phyloP scores from a whole-genome alignment of 2,888 invertebrate species.

The Sesia bembeciformis region DNA sequence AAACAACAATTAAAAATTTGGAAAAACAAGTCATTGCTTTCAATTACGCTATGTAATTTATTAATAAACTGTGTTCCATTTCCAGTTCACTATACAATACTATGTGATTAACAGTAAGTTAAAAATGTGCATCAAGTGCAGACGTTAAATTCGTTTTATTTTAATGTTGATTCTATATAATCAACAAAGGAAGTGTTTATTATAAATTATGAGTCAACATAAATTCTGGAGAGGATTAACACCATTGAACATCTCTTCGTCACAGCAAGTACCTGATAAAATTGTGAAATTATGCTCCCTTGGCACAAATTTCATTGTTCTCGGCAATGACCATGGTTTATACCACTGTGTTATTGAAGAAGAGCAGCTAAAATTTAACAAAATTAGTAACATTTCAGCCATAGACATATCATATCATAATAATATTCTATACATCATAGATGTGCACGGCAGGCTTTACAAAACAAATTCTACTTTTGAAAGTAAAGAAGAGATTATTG shows the following conservation, averaged over 20 bases:
- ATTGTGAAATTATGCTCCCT: conserved; percentile 59
- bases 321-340: conserved; percentile 62
- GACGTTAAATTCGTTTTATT: too few species aligned
- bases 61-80: too few species aligned
- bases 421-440: conserved; percentile 75
- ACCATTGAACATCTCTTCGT: conserved; percentile 37
- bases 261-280: conserved; percentile 60
- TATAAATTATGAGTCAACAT: conserved; percentile 62
- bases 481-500: conserved; percentile 74
- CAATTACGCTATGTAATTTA: too few species aligned
- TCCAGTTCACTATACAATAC: too few species aligned
- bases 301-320: conserved; percentile 48
- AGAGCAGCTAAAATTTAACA: conserved; percentile 54
- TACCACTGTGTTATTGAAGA: conserved; percentile 54
- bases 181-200: conserved; percentile 22
- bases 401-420: conserved; percentile 78
- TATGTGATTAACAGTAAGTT: too few species aligned
- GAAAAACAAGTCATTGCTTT: too few species aligned
- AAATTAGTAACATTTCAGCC: conserved; percentile 68
- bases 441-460: conserved; percentile 75
- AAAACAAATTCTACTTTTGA: conserved; percentile 72
- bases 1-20: too few species aligned
- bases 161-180: not conserved
- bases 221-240: conserved; percentile 64
- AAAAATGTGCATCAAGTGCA: too few species aligned